Conservation (phyloP, 2,888 invertebrate genomes). For the Andrena bicolor region DNA sequence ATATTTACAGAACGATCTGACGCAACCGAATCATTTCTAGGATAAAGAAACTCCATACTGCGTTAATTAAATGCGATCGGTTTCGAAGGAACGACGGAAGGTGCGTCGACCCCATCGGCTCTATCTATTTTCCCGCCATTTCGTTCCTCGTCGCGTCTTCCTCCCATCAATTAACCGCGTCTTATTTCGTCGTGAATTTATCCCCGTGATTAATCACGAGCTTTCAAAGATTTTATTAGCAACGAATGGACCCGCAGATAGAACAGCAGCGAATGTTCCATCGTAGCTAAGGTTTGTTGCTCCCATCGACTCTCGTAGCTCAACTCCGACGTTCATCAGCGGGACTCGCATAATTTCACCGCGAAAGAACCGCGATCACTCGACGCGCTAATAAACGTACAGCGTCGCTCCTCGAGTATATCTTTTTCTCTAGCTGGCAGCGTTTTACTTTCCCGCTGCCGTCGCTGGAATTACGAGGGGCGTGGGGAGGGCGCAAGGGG, state of each 20-base stretch:
- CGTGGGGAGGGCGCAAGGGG: constrained; percentile 6
- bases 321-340: not conserved
- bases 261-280: constrained; percentile 3
- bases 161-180: too few relatives aligned
- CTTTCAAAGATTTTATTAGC: constrained; percentile 34
- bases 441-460: constrained; percentile 33
- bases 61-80: not conserved
- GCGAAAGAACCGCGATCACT: not conserved
- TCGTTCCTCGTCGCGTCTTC: not conserved
- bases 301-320: not conserved
- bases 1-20: too few relatives aligned
- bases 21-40: too few relatives aligned
- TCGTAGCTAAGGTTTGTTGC: constrained; percentile 7
- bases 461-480: constrained; percentile 53
- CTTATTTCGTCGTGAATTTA: constrained; percentile 14
- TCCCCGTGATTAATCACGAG: constrained; percentile 1
- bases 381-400: constrained; percentile 40
- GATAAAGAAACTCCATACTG: too few relatives aligned
- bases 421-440: constrained; percentile 23
- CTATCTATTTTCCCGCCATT: not conserved
- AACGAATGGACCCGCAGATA: not conserved
- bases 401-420: constrained; percentile 10
- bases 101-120: not conserved
- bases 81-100: not conserved
- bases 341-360: constrained; percentile 17